A percentile compares a stretch with the other conserved stretches of the same genome.
phyloP scores from a whole-genome alignment of 2,113 vertebrate species.

The Ctenodactylus gundi region DNA sequence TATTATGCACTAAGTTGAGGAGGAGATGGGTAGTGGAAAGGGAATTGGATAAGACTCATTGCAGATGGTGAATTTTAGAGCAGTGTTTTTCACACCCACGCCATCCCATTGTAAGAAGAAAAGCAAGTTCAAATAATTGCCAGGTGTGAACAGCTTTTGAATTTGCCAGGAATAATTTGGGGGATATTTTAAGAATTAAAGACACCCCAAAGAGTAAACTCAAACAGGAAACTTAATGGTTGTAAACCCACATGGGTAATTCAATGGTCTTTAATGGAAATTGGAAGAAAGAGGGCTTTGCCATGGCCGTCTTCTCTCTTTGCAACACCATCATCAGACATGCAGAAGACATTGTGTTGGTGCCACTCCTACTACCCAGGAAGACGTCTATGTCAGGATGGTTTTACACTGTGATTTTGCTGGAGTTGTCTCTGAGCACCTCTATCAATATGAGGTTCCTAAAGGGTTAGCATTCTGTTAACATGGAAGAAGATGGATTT shows the following conservation, averaged over 20 bases:
- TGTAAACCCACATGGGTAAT: not conserved
- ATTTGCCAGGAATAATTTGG: not conserved
- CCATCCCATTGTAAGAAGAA: not conserved
- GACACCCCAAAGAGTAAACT: not conserved
- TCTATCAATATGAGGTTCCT: not conserved
- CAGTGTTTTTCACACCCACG: not conserved
- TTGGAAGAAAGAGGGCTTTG: not conserved
- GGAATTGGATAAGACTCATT: not conserved
- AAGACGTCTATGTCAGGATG: not conserved
- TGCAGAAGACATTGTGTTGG: not conserved
- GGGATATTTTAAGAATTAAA: constrained; percentile 15
- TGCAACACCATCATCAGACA: not conserved
- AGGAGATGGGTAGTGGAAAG: too few species aligned
- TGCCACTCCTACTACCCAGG: not conserved
- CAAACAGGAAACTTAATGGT: not conserved
- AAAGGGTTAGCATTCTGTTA: constrained; percentile 35
- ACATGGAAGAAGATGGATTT: constrained; percentile 41
- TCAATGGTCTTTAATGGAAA: not conserved
- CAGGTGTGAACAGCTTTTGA: constrained; percentile 6
- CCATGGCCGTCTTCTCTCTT: not conserved
- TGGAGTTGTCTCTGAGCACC: not conserved
- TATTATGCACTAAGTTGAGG: not conserved
- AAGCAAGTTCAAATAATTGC: constrained; percentile 34
- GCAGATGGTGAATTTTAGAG: not conserved
- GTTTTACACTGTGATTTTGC: not conserved